These are phyloP conservation scores for Junco hyemalis DNA, from an alignment of 2,113 vertebrate genomes.

Conservation along the genomic window DNA sequence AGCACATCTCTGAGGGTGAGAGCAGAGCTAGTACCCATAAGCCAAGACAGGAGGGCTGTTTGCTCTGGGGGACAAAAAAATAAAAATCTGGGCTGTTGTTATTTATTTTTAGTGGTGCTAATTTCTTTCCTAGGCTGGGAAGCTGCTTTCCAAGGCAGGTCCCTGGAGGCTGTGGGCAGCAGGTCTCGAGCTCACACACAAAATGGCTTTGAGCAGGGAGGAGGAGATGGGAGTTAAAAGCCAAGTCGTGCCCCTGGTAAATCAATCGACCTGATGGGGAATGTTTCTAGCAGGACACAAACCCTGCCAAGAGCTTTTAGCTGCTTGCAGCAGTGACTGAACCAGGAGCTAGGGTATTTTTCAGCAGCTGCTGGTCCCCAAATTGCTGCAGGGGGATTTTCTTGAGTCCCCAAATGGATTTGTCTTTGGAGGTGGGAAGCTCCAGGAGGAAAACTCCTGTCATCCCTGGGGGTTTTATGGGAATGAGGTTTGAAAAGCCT, in stretches of 20 bases:
- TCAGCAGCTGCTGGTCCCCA: neutral
- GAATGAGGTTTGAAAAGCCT: neutral
- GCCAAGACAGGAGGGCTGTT: neutral
- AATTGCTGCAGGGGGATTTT: neutral
- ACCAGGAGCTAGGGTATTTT: neutral
- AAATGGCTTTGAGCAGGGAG: constrained; percentile 12
- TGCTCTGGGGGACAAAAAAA: neutral
- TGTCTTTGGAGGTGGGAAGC: neutral
- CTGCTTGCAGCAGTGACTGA: neutral
- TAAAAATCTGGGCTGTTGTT: neutral
- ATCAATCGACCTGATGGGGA: constrained; percentile 4
- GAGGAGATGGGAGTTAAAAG: constrained; percentile 42
- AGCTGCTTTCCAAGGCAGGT: constrained; percentile 34
- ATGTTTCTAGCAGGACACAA: neutral
- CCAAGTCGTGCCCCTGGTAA: neutral
- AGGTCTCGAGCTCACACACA: neutral
- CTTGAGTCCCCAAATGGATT: rapidly evolving
- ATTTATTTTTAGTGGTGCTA: neutral
- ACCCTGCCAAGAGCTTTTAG: neutral
- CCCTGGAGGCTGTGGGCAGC: constrained; percentile 14
- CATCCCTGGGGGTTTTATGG: neutral
- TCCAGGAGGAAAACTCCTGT: neutral
- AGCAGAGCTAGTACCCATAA: rapidly evolving
- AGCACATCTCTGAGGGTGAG: rapidly evolving
- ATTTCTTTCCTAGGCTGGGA: neutral